Evolutionary conservation across 2,888 invertebrate genomes (phyloP), one percentile per base, ranked within the genome.

Genomic region (Icerya purchasi): DNA sequence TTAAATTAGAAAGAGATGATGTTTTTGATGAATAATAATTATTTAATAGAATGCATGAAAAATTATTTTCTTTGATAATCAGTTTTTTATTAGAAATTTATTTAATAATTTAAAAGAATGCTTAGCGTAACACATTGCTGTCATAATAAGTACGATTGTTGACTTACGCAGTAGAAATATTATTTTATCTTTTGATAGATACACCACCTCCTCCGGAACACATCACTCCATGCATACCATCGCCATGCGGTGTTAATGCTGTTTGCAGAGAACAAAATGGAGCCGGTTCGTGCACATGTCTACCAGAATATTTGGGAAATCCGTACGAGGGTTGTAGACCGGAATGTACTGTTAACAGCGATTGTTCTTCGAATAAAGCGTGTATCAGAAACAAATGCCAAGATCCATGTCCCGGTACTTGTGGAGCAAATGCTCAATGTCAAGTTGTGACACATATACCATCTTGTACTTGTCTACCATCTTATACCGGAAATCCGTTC

Each of bases 281-380:
- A 61, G 83, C 82, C 51, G 84, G 83, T 62, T 79, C 84, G 53
- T 86, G 86, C 68, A 77, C 78, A 65, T 84, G 84, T 69, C 70
- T 79, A 60, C 76, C 79, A 3, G 82, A 82, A 64, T 82, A 82
- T 70, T 77, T 80, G 66, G 86, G 87, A 65, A 83, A 86, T 69
- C 86, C 86, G 51, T 84, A 70, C 62, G 69, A 82, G 55, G 80
- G 80, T 64, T 83, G 83, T 67, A 76, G 79, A 14, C 79, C 80
- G 1, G 80, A 81, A 65, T 81, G 81, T 65, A 70, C 77, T 65
- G 72, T 78, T 53, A 79, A 81, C 70, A 75, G 79, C 36, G 82
- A 82, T 68, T 83, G 82, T 68, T 73, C 78, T n/a, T 74, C 80
- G 60, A 75, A 74, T 64, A 74, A 72, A 69, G 78, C 81, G 54